Evolutionary conservation across 2,888 invertebrate genomes (phyloP), one percentile per base, ranked within the genome.

Genomic region (Leucozona laternaria): DNA sequence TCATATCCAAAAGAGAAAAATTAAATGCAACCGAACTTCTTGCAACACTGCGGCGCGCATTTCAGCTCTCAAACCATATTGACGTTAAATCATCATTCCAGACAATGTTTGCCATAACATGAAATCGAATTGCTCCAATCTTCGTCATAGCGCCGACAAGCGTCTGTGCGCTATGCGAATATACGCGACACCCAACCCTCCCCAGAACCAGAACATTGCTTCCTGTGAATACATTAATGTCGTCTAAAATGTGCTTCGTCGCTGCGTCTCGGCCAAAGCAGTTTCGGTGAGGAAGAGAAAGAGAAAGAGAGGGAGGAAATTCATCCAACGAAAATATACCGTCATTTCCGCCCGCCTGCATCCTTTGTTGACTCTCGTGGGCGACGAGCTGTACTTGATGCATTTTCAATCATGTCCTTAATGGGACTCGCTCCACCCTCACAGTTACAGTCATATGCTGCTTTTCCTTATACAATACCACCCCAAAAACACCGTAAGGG

Each of bases 331-430:
- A 58, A 73, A 77, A 80, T 70, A 73, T 57, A 62, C 62, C 77
- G 37, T 62, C 77, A 77, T 73, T 81, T 85, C 77, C 68, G 58
- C 57, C 53, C 20, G 58, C 66, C 60, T 70, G 45, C 34, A 81
- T 81, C 72, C 58, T 76, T 79, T 79, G 79, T 71, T 75, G 76
- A 43, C 50, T 45, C 57, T 53, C 25, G 17, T 70, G 55, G 55
- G 79, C 60, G 48, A 48, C 57, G 68, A 10, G 50, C 58, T 66
- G n/a, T 60, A 68, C 71, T 85, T 85, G 80, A 81, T 81, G 80
- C 81, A 77, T 85, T 81, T 85, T 81, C 85, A 81, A 85, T 85
- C 81, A 85, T 70, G 62, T 28, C 68, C 71, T 72, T 72, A 68
- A 80, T 85, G 58, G 45, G 66, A 72, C 28, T 73, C 48, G 28